Base-by-base conservation (phyloP, 2,797 vertebrate species). In the Vultur gryphus region DNA sequence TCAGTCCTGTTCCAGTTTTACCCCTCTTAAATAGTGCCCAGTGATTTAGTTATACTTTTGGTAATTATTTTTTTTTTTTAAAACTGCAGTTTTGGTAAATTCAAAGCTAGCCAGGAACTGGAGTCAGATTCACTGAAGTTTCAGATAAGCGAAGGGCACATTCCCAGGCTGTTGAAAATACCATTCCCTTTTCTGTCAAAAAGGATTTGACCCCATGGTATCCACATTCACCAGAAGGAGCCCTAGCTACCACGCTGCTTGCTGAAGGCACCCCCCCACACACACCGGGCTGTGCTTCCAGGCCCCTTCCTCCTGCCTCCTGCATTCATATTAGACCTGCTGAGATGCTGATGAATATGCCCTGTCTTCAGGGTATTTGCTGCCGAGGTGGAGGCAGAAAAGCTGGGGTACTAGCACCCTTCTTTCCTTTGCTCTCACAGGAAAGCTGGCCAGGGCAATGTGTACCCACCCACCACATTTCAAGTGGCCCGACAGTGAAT, bases 141-240 rank as follows among this genome's bases (percentile, higher is more conserved):
- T 80, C 35, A 85, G 33, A 46, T 64, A 35, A 80, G 51, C 13
- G 51, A 76, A 87, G 15, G 29, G 16, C 14, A 44, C 7, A 26
- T 61, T 67, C 20, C 16, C n/a, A 75, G 44, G 26, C n/a, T 57
- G 11, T 51, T 37, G 69, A 90, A 91, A 95, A 92, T 81, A 61
- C 23, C 25, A 10, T 75, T 83, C 25, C 3, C 16, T 69, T 85
- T 89, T 49, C 67, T 89, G 46, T 25, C 64, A 71, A 20, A 80
- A 83, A 55, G 33, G 44, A 81, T 66, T 59, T 87, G 67, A 87
- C 17, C 8, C n/a, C 44, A 19, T 15, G 8, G 15, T 64, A 69
- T 41, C 31, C 76, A 64, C 61, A 65, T 64, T 61, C 20, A 39
- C 31, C 52, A 84, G 44, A 55, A 91, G 59, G 17, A 94, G 7